Base-by-base conservation (phyloP, 1,140 invertebrate species). In the Drosophila sucinea region DNA sequence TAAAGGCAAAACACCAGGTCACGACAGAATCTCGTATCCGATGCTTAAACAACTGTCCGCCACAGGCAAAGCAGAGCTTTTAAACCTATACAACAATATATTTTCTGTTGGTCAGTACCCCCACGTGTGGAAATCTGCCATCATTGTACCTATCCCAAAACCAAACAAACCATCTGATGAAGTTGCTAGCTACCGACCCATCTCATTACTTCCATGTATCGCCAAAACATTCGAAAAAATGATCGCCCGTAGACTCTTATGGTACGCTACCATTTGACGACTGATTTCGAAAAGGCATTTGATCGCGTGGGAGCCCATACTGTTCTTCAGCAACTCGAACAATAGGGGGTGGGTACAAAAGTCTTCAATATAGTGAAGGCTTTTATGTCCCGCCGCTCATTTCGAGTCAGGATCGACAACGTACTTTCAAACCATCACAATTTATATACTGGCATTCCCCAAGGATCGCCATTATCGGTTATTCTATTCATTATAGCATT, bases 211-310 rank as follows among this genome's bases (percentile, higher is more conserved):
- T 1, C 25, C 41, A 17, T 25, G 23, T 51, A 25, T 51, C 17
- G 25, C 17, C 44, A 51, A 51, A 51, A 67, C 66, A 30, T 23
- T 75, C 3, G 72, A 70, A 70, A 75, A 75, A 65, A 75, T 75
- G 17, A 32, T 75, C 1, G 29, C 67, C 27, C 44, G 23, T 11
- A 33, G 67, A 17, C 56, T 70, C n/a, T 54, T 75, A 38, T 75
- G 72, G 72, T 70, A 35, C 33, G 33, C 33, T 35, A 35, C 33
- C 17, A 17, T 17, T 17, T 17, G 17, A 17, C 17, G 17, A 17
- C 17, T 17, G 17, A 17, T 17, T 17, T 17, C 17, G 17, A 17
- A 17, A 17, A 17, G 17, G 17, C 17, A 17, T 17, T 17, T 17
- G 17, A 17, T 17, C 17, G 17, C 17, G 17, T 17, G 17, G 17